A percentile compares a stretch with the other conserved stretches of the same genome.
These are phyloP conservation scores for Macrostomum lignano DNA, from an alignment of 1,140 invertebrate species.

Conservation along the genomic window DNA sequence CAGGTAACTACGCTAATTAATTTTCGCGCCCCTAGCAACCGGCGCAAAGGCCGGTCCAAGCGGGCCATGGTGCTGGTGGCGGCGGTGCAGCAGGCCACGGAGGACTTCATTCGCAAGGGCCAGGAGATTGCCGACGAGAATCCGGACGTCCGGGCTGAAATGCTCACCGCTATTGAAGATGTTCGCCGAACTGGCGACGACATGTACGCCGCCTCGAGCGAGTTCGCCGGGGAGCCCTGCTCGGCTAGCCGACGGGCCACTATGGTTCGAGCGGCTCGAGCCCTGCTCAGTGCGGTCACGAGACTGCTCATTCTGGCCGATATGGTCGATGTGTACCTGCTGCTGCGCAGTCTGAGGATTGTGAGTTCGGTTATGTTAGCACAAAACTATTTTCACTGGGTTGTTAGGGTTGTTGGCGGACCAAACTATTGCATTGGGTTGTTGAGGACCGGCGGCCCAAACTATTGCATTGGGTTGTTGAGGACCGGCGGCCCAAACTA, in stretches of 20 bases:
- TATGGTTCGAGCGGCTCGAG: conserved; percentile 72
- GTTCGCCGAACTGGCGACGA: conserved; percentile 61
- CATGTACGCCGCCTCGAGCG: conserved; percentile 60
- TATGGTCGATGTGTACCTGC: conserved; percentile 81
- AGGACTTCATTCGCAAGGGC: conserved; percentile 69
- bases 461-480: too few species aligned
- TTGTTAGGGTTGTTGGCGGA: too few species aligned
- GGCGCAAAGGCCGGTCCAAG: conserved; percentile 86
- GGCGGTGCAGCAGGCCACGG: conserved; percentile 74
- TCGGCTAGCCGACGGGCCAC: conserved; percentile 63
- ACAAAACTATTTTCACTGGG: too few species aligned
- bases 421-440: too few species aligned
- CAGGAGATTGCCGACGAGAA: conserved; percentile 87
- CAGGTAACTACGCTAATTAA: conserved; percentile 85
- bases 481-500: too few species aligned
- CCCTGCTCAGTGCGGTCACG: conserved; percentile 67
- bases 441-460: too few species aligned
- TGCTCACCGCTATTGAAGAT: conserved; percentile 74
- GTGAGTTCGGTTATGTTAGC: too few species aligned
- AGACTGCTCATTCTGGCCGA: conserved; percentile 72
- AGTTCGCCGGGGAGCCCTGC: conserved; percentile 86
- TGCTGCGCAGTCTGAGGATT: conserved; percentile 32
- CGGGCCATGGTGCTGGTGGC: conserved; percentile 72
- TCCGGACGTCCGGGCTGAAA: conserved; percentile 75
- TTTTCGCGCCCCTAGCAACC: conserved; percentile 75